Percentiles rank a stretch among this genome's conserved stretches.
phyloP scores from a whole-genome alignment of 1,140 invertebrate species.

The Diachasma alloeum region DNA sequence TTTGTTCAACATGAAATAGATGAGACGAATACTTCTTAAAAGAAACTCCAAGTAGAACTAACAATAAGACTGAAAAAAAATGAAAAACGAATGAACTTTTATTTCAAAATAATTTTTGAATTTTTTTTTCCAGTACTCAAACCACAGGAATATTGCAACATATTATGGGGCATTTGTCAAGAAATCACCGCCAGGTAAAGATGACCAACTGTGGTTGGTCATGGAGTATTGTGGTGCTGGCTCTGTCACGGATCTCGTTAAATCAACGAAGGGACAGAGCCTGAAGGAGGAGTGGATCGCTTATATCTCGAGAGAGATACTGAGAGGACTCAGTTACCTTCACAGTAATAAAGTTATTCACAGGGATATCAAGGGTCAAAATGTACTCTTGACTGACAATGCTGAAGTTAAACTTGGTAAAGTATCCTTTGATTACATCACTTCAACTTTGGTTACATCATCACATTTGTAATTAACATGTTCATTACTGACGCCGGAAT shows the following conservation, averaged over 20 bases:
- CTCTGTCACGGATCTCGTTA: slow-evolving; percentile 98
- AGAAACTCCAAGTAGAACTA: no score
- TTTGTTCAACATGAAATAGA: no score
- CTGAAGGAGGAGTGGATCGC: slow-evolving; percentile 99
- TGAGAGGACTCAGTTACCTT: slow-evolving; percentile 95
- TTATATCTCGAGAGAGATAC: slow-evolving; percentile 97
- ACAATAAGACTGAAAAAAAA: no score
- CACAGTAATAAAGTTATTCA: slow-evolving; percentile 99
- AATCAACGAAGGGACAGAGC: slow-evolving; percentile 97
- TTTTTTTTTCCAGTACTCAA: slow-evolving; percentile 84
- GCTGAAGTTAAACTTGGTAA: slow-evolving; percentile 96
- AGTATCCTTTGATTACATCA: background rate
- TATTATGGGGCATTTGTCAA: slow-evolving; percentile 99
- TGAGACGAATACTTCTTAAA: no score
- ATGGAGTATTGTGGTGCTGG: slow-evolving; percentile 99
- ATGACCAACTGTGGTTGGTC: slow-evolving; percentile 99
- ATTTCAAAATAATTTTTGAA: no score
- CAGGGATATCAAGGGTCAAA: slow-evolving; percentile 99
- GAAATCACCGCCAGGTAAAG: slow-evolving; percentile 97
- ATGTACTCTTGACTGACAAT: slow-evolving; percentile 98
- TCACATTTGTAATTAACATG: no score
- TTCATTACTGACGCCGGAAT: no score
- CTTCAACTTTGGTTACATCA: no score
- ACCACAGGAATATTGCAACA: slow-evolving; percentile 99
- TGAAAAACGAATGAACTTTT: no score